Conservation (phyloP, 2,113 vertebrate genomes). For the Pampusana beccarii region DNA sequence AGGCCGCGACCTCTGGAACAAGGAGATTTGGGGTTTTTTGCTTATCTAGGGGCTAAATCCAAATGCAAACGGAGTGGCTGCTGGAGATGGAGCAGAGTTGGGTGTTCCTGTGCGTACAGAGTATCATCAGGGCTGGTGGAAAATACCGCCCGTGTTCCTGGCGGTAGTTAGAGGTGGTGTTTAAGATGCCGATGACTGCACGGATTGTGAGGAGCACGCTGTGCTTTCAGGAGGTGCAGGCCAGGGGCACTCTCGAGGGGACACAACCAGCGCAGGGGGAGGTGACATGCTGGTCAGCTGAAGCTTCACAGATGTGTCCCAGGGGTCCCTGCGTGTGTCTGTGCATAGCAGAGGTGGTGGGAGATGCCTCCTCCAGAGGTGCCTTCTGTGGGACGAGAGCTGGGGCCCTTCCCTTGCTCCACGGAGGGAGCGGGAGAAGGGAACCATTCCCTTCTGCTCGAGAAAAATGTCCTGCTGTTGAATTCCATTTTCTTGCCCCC, state of each 20-base stretch:
- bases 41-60: not conserved
- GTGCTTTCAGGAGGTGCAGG: not conserved
- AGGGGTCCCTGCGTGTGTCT: not conserved
- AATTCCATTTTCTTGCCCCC: not conserved
- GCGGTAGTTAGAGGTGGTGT: not conserved
- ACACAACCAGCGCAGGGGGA: rapidly evolving
- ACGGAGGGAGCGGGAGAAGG: not conserved
- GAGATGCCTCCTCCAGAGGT: not conserved
- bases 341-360: not conserved
- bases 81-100: not conserved
- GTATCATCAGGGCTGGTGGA: not conserved
- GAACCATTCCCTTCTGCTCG: rapidly evolving
- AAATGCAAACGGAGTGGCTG: not conserved
- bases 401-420: not conserved
- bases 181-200: not conserved
- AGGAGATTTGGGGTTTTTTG: not conserved
- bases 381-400: not conserved
- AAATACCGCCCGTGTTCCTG: not conserved
- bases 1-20: not conserved
- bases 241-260: rapidly evolving
- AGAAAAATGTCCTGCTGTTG: not conserved
- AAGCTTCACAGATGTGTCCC: not conserved
- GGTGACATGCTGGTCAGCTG: not conserved
- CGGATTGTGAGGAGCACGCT: not conserved
- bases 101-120: not conserved